These are phyloP conservation scores for Trogon melanurus DNA, from an alignment of 2,113 vertebrate species.

Conservation along the genomic window DNA sequence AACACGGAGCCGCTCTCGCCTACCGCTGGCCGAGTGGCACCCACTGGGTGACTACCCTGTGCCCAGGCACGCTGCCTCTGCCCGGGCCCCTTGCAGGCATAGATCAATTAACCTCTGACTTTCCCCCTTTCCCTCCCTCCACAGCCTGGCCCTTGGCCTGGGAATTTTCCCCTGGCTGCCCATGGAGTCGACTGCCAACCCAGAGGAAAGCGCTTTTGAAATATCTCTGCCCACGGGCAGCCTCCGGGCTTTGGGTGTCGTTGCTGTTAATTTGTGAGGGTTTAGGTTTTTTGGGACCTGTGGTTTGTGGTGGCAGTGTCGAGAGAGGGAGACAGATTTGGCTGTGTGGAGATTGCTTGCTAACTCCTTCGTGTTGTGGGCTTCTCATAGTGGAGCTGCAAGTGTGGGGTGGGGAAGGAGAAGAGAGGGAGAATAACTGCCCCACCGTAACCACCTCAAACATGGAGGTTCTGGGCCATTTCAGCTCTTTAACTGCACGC, in stretches of 20 bases:
- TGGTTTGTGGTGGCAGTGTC: fast-evolving
- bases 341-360: fast-evolving
- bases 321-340: fast-evolving
- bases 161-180: not conserved
- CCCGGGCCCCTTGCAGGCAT: fast-evolving
- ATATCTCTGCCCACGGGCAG: not conserved
- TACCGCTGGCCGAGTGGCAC: fast-evolving
- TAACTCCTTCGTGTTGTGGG: not conserved
- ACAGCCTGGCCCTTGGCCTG: not conserved
- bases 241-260: not conserved
- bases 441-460: fast-evolving
- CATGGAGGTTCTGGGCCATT: not conserved
- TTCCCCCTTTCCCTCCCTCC: not conserved
- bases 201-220: not conserved
- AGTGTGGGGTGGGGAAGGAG: not conserved
- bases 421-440: not conserved
- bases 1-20: fast-evolving
- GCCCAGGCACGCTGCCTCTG: not conserved
- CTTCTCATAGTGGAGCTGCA: not conserved
- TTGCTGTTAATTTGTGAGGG: too few species aligned
- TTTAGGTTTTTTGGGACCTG: not conserved
- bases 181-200: not conserved
- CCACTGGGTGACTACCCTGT: fast-evolving
- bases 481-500: not conserved
- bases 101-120: not conserved